phyloP scores from a whole-genome alignment of 2,888 invertebrate species.

The Rotaria sp. region DNA sequence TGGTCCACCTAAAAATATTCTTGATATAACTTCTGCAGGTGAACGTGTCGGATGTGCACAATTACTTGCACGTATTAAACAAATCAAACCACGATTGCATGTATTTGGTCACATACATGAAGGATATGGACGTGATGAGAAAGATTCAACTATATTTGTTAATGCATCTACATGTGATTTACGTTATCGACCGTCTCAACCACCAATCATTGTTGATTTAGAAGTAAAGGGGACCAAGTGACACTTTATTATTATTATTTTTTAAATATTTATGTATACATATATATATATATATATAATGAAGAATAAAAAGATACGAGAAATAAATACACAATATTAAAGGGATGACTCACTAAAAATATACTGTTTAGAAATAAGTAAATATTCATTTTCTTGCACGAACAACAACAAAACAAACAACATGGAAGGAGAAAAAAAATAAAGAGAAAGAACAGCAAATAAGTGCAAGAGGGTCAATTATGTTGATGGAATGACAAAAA shows the following conservation, averaged over 20 bases:
- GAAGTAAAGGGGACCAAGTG: neutral
- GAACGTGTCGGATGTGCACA: neutral
- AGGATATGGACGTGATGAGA: constrained; percentile 56
- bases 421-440: neutral
- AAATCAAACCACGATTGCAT: constrained; percentile 74
- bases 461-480: neutral
- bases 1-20: constrained; percentile 63
- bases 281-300: neutral
- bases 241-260: neutral
- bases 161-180: neutral
- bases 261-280: neutral
- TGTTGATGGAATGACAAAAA: neutral
- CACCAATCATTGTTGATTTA: neutral
- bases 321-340: neutral
- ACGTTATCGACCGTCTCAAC: neutral
- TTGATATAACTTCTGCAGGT: neutral
- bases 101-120: constrained; percentile 81
- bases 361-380: neutral
- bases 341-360: neutral
- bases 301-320: neutral
- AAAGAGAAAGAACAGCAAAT: neutral
- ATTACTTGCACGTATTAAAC: constrained; percentile 58
- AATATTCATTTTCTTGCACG: neutral
- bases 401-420: neutral
- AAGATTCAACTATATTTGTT: neutral